A percentile compares a stretch with the other conserved stretches of the same genome.
Conservation (phyloP, 1,140 invertebrate species). For the Sitobion miscanthi region DNA sequence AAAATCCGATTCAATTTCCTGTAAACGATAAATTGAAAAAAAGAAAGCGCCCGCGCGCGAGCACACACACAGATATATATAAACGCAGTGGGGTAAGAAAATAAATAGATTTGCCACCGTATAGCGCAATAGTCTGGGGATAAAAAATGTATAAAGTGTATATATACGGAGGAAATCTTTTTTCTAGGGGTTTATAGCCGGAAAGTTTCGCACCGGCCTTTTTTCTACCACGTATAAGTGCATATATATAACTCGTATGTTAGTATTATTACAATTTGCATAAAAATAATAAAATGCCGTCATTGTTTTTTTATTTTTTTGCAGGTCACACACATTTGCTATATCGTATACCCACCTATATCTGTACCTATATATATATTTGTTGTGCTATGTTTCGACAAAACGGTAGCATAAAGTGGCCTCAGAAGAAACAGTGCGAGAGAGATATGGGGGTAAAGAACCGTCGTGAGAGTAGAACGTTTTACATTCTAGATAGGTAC, state of each 20-base stretch:
- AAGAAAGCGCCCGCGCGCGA: neutral
- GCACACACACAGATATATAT: neutral
- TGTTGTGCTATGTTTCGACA: neutral
- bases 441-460: neutral
- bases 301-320: neutral
- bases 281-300: conserved; percentile 27
- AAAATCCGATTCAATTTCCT: conserved; percentile 56
- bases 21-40: conserved; percentile 56
- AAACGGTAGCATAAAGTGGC: neutral
- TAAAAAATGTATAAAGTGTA: conserved; percentile 6
- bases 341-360: neutral
- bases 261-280: conserved; percentile 18
- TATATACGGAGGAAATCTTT: conserved; percentile 39
- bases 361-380: neutral
- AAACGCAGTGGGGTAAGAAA: conserved; percentile 29
- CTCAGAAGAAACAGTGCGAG: neutral
- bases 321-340: neutral
- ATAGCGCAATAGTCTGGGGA: neutral
- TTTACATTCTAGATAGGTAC: neutral
- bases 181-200: conserved; percentile 11
- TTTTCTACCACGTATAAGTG: neutral
- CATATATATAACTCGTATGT: neutral
- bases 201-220: conserved; percentile 29
- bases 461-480: neutral
- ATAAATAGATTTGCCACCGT: conserved; percentile 44